phyloP scores from a whole-genome alignment of 1,140 invertebrate genomes.

The Saxidomus purpurata region DNA sequence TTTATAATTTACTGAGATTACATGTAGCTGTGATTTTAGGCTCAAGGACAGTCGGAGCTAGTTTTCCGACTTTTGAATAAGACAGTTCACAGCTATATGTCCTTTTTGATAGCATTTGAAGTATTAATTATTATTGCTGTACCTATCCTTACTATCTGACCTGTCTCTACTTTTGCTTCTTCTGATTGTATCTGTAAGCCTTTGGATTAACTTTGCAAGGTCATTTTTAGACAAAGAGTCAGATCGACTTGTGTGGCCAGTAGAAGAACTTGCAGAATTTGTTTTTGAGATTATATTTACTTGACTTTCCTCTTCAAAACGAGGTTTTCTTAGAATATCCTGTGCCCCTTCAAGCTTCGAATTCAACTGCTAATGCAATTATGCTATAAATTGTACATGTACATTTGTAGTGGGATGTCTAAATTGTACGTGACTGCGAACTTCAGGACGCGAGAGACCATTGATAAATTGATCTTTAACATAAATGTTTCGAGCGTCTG shows the following conservation, averaged over 20 bases:
- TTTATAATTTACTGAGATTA: not conserved
- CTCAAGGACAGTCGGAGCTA: not conserved
- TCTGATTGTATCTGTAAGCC: not conserved
- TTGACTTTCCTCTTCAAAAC: slow-evolving; percentile 14
- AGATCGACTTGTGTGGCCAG: not conserved
- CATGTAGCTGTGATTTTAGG: not conserved
- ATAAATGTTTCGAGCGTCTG: no score
- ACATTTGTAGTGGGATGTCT: not conserved
- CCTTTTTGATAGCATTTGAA: not conserved
- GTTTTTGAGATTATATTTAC: slow-evolving; percentile 1
- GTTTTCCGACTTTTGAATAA: not conserved
- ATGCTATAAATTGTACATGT: no score
- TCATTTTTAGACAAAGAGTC: not conserved
- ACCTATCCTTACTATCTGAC: not conserved
- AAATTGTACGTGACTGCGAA: slow-evolving; percentile 6
- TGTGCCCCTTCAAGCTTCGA: slow-evolving; percentile 8
- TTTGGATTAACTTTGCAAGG: not conserved
- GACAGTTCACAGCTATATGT: not conserved
- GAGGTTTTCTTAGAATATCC: slow-evolving; percentile 1
- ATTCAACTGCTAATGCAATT: not conserved
- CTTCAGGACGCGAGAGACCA: not conserved
- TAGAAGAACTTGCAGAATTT: not conserved
- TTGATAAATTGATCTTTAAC: not conserved
- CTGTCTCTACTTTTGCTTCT: slow-evolving; percentile 6
- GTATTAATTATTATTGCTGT: not conserved